Evolutionary conservation across 2,113 vertebrate species (phyloP).

Genomic region (Prunella fulvescens): DNA sequence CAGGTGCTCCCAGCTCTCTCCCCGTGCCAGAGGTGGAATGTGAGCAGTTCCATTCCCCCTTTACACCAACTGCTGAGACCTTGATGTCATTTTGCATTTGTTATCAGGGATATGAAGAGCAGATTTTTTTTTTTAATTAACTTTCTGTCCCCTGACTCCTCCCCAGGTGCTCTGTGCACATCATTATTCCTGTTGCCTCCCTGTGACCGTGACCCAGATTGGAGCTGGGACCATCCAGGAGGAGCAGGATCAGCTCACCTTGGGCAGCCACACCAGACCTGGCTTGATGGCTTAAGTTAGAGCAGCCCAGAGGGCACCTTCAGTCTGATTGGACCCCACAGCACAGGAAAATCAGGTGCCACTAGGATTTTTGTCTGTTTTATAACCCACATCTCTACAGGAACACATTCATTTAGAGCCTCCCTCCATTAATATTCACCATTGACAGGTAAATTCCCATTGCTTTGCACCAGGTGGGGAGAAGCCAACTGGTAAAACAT

Average conservation of each 20-base stretch:
- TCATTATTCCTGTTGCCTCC: neutral
- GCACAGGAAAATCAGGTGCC: neutral
- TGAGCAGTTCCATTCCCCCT: neutral
- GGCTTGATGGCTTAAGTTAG: constrained; percentile 18
- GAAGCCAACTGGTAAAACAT: neutral
- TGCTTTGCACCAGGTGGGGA: neutral
- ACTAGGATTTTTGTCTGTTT: neutral
- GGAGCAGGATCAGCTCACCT: neutral
- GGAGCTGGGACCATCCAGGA: neutral
- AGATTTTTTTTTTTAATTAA: constrained; percentile 53
- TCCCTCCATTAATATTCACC: neutral
- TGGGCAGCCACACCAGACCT: neutral
- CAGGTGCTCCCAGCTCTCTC: neutral
- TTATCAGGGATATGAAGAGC: neutral
- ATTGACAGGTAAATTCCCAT: neutral
- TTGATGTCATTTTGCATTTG: neutral
- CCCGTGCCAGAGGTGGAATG: rapidly evolving
- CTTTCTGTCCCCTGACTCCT: constrained; percentile 36
- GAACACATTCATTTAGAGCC: neutral
- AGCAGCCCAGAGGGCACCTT: neutral
- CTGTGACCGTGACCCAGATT: constrained; percentile 25
- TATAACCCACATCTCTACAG: neutral
- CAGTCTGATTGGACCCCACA: neutral
- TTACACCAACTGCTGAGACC: neutral
- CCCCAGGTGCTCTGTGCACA: neutral